Percentiles rank a stretch among this genome's conserved stretches.
These are phyloP conservation scores for Callocephalon fimbriatum DNA, from an alignment of 2,113 vertebrate genomes.

Conservation along the genomic window DNA sequence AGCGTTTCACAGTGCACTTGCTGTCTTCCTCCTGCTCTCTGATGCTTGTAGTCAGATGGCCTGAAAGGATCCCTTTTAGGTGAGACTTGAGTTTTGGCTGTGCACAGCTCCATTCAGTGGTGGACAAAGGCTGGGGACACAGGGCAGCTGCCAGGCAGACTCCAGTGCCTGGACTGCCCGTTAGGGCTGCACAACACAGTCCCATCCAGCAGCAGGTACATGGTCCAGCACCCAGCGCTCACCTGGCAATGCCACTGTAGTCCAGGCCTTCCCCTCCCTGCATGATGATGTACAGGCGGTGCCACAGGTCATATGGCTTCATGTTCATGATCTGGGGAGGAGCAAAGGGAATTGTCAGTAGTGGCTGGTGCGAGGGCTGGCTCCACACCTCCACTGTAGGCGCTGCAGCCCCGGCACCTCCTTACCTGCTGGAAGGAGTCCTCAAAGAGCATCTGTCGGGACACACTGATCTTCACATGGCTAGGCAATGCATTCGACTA, in stretches of 20 bases:
- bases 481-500: conserved; percentile 95
- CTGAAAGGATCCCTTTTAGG: background rate
- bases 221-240: background rate
- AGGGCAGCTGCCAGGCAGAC: background rate
- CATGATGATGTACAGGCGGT: conserved; percentile 97
- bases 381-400: too few species aligned
- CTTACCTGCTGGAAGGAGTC: conserved; percentile 97
- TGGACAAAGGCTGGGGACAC: background rate
- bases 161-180: fast-evolving
- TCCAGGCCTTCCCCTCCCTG: conserved; percentile 96
- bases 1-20: fast-evolving
- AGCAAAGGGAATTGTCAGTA: background rate
- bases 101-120: fast-evolving
- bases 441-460: conserved; percentile 95
- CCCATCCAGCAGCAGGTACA: background rate
- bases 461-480: conserved; percentile 97
- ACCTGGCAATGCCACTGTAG: conserved; percentile 95
- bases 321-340: conserved; percentile 94
- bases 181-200: background rate
- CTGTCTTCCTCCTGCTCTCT: background rate
- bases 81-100: background rate
- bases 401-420: fast-evolving
- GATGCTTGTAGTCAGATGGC: background rate
- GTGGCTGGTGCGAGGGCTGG: fast-evolving
- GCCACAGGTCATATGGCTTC: conserved; percentile 94